Evolutionary conservation across 2,797 vertebrate species (phyloP).

Genomic region (Pipistrellus pygmaeus): DNA sequence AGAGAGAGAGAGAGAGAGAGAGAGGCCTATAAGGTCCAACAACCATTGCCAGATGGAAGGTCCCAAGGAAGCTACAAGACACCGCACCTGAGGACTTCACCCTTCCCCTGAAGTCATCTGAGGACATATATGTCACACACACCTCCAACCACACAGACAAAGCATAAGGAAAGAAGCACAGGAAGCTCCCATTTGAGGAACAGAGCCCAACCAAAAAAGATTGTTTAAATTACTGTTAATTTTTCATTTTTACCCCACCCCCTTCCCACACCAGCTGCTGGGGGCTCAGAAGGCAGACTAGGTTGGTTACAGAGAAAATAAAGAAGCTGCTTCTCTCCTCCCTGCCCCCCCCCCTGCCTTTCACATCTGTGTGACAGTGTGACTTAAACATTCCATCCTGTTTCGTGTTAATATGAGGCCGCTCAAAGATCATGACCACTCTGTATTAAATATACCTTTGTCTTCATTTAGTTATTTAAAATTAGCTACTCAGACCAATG

Average conservation of each 20-base stretch:
- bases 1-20: neutral
- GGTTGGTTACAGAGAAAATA: slow-evolving; percentile 1
- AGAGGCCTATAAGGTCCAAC: neutral
- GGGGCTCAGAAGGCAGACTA: neutral
- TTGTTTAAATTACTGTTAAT: neutral
- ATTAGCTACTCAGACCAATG: slow-evolving; percentile 47
- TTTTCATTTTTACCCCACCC: neutral
- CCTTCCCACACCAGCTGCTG: neutral
- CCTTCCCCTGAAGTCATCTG: too few species aligned
- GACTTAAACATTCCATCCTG: slow-evolving; percentile 3
- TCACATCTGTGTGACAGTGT: neutral
- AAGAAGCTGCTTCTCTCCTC: neutral
- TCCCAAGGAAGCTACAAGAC: neutral
- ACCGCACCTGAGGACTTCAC: neutral
- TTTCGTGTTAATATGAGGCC: neutral
- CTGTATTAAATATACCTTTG: slow-evolving; percentile 48
- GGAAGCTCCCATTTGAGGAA: neutral
- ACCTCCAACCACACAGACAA: neutral
- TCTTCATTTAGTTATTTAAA: slow-evolving; percentile 59
- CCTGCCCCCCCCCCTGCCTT: too few species aligned
- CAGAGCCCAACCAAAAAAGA: neutral
- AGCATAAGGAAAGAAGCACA: neutral
- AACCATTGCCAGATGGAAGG: neutral
- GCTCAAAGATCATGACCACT: neutral
- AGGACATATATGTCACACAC: neutral